A percentile compares a stretch with the other conserved stretches of the same genome.
phyloP scores from a whole-genome alignment of 2,888 invertebrate species.

The Eristalinus sepulchralis region DNA sequence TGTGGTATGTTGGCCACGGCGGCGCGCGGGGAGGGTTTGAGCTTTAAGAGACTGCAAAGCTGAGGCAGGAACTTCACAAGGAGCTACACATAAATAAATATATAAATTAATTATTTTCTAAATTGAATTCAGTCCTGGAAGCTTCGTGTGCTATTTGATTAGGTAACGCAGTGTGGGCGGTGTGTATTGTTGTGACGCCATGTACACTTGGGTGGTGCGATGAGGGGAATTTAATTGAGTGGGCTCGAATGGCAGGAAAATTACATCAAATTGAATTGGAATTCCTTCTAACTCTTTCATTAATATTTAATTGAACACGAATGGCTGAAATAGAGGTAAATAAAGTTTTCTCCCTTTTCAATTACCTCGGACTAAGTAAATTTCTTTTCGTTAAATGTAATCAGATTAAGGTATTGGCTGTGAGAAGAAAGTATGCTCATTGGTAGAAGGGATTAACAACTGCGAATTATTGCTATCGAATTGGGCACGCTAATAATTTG shows the following conservation, averaged over 20 bases:
- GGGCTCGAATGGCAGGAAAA: background rate
- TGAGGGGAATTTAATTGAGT: slow-evolving; percentile 35
- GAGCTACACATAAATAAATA: slow-evolving; percentile 21
- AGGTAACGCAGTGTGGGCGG: background rate
- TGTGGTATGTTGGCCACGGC: background rate
- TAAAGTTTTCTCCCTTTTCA: background rate
- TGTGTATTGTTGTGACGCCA: background rate
- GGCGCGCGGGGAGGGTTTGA: background rate
- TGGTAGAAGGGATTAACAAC: background rate
- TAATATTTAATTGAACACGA: slow-evolving; percentile 49
- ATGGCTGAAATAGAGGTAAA: background rate
- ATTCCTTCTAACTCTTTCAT: slow-evolving; percentile 51
- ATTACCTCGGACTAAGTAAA: background rate
- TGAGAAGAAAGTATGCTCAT: background rate
- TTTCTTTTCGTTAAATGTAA: background rate
- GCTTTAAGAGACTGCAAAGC: slow-evolving; percentile 5
- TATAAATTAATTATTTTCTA: slow-evolving; percentile 68
- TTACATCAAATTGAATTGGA: slow-evolving; percentile 40
- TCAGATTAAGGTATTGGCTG: background rate
- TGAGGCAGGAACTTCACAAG: background rate
- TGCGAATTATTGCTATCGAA: background rate
- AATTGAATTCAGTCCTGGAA: slow-evolving; percentile 55
- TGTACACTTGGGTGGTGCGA: background rate
- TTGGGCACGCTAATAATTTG: background rate
- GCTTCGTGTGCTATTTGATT: slow-evolving; percentile 43